Conservation (phyloP, 2,113 vertebrate species). For the Oreochromis tanganicae region DNA sequence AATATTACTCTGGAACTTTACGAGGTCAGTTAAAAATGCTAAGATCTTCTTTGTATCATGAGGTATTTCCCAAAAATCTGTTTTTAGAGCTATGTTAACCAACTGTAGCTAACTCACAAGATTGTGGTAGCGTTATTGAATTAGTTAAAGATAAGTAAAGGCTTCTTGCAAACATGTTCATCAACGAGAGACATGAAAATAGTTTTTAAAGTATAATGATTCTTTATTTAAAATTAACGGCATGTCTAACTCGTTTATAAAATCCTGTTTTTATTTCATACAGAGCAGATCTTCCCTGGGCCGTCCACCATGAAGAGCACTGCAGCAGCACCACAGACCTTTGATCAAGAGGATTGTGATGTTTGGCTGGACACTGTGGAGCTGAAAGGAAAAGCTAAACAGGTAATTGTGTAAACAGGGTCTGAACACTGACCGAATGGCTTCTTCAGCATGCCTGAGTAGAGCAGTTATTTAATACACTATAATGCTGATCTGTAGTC, state of each 20-base stretch:
- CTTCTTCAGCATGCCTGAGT: not conserved
- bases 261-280: not conserved
- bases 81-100: not conserved
- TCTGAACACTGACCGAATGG: not conserved
- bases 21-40: not conserved
- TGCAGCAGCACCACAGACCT: not conserved
- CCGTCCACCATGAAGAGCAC: constrained; percentile 47
- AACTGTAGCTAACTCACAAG: not conserved
- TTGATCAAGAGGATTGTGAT: constrained; percentile 59
- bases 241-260: not conserved
- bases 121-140: not conserved
- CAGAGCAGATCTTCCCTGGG: not conserved
- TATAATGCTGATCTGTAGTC: not conserved
- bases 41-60: not conserved
- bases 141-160: not conserved
- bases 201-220: not conserved
- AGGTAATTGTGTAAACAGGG: constrained; percentile 27
- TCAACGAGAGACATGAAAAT: not conserved
- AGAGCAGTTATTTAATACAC: not conserved
- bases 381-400: constrained; percentile 65
- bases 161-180: not conserved
- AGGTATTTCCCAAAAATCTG: not conserved
- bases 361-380: constrained; percentile 73
- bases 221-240: not conserved
- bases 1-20: not conserved